phyloP scores from a whole-genome alignment of 1,140 invertebrate species.

The Ostrea edulis region DNA sequence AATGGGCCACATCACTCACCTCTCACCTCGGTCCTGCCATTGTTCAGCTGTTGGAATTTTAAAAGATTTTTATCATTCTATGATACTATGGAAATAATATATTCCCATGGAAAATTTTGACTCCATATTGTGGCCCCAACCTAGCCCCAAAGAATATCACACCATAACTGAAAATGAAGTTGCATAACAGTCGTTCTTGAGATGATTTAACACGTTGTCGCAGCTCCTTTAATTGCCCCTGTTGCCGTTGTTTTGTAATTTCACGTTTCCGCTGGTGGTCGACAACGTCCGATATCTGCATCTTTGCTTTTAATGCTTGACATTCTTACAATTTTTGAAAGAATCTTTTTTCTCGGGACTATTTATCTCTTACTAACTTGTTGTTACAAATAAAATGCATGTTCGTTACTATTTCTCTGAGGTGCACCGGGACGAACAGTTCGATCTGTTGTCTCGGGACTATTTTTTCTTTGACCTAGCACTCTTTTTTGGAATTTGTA shows the following conservation, averaged over 20 bases:
- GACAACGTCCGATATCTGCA: constrained; percentile 55
- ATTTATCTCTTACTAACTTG: constrained; percentile 44
- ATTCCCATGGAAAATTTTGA: too few species aligned
- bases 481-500: constrained; percentile 47
- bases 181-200: too few species aligned
- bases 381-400: constrained; percentile 62
- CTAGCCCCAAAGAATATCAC: too few species aligned
- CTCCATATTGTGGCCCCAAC: too few species aligned
- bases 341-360: constrained; percentile 63
- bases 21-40: too few species aligned
- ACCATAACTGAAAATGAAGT: too few species aligned
- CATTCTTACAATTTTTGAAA: constrained; percentile 62
- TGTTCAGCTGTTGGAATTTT: too few species aligned
- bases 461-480: constrained; percentile 32
- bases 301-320: constrained; percentile 59
- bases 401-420: constrained; percentile 55
- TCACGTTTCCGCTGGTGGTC: constrained; percentile 55
- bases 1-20: too few species aligned
- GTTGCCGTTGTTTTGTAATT: constrained; percentile 61
- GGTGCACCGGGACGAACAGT: constrained; percentile 27
- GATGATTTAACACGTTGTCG: constrained; percentile 66
- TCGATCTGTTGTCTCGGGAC: not conserved
- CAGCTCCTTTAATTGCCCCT: constrained; percentile 63
- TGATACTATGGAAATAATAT: too few species aligned
- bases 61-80: too few species aligned